Evolutionary conservation across 1,140 invertebrate genomes (phyloP).

Genomic region (Camponotus pennsylvanicus): DNA sequence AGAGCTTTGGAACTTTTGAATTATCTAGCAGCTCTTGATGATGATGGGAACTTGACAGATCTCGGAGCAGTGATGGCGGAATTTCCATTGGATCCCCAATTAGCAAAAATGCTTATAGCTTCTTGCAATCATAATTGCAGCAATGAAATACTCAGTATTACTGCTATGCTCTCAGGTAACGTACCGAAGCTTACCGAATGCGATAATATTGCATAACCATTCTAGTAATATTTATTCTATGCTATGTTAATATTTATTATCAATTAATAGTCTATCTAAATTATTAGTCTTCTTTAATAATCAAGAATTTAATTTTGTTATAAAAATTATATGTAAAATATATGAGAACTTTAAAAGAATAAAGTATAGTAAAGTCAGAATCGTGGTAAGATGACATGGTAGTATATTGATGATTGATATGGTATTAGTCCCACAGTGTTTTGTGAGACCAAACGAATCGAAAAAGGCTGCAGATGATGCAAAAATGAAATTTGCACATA

Average conservation of each 20-base stretch:
- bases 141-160: conserved; percentile 99
- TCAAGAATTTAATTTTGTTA: neutral
- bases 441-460: conserved; percentile 99
- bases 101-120: conserved; percentile 99
- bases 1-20: conserved; percentile 98
- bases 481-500: conserved; percentile 99
- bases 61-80: conserved; percentile 99
- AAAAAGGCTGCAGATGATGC: conserved; percentile 99
- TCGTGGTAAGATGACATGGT: conserved; percentile 78
- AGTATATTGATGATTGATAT: conserved; percentile 85
- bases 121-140: conserved; percentile 99
- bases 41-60: conserved; percentile 98
- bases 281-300: neutral
- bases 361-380: conserved; percentile 57
- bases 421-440: conserved; percentile 98
- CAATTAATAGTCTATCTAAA: neutral
- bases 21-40: conserved; percentile 98
- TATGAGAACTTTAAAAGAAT: conserved; percentile 20
- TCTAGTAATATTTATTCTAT: conserved; percentile 1
- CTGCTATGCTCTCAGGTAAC: conserved; percentile 99
- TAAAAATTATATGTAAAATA: conserved; percentile 26
- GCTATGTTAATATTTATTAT: neutral
- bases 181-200: conserved; percentile 47
- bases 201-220: neutral
- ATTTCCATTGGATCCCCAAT: conserved; percentile 99